phyloP scores from a whole-genome alignment of 1,140 invertebrate species.

The Drosophila watanabei region DNA sequence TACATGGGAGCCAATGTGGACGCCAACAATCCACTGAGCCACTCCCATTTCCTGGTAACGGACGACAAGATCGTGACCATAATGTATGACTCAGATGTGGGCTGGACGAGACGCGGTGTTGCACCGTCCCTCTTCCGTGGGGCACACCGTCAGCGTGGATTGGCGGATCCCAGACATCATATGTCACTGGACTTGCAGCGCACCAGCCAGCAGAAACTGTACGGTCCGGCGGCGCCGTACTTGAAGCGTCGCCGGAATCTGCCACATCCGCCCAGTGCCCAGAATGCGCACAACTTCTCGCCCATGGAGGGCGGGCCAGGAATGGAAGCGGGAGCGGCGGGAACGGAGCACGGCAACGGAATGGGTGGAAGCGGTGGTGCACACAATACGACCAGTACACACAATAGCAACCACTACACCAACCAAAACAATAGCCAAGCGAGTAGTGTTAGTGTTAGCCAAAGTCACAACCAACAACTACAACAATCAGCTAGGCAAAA shows the following conservation, averaged over 20 bases:
- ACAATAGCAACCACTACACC: conserved; percentile 52
- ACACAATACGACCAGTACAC: conserved; percentile 64
- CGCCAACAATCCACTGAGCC: conserved; percentile 74
- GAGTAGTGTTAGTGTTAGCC: conserved; percentile 69
- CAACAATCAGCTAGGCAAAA: conserved; percentile 81
- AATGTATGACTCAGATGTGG: conserved; percentile 86
- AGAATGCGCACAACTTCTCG: conserved; percentile 83
- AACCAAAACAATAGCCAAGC: conserved; percentile 60
- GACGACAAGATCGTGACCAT: conserved; percentile 86
- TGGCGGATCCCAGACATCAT: conserved; percentile 63
- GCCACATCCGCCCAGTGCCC: conserved; percentile 83
- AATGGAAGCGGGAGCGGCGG: conserved; percentile 21
- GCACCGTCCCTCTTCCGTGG: conserved; percentile 73
- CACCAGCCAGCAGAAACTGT: conserved; percentile 79
- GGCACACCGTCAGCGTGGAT: conserved; percentile 59
- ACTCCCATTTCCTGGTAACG: conserved; percentile 85
- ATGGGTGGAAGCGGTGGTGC: conserved; percentile 50
- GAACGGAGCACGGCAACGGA: conserved; percentile 38
- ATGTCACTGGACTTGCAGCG: conserved; percentile 82
- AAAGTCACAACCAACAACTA: conserved; percentile 58
- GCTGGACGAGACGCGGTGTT: conserved; percentile 84
- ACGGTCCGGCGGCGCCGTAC: conserved; percentile 77
- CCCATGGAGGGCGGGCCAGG: conserved; percentile 66
- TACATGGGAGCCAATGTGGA: conserved; percentile 83
- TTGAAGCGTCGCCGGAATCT: conserved; percentile 74